Conservation (phyloP, 1,140 invertebrate genomes). For the Protaetia brevitarsis region DNA sequence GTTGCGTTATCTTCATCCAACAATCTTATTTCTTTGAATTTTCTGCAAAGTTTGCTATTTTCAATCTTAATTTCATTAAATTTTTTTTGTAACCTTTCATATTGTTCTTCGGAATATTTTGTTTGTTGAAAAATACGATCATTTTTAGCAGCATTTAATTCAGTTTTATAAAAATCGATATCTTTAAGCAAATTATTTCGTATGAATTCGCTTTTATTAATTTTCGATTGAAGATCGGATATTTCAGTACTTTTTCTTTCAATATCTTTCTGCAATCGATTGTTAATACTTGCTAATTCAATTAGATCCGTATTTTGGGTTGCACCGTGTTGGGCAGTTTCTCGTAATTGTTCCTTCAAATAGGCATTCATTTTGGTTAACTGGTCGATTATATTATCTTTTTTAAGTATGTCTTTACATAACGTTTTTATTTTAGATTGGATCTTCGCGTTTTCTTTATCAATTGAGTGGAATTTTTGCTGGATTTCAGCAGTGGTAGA, state of each 20-base stretch:
- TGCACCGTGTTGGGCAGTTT: background rate
- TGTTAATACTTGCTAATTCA: slow-evolving; percentile 11
- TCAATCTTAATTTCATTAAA: slow-evolving; percentile 1
- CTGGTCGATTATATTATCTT: background rate
- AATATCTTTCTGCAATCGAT: background rate
- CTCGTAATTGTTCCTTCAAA: background rate
- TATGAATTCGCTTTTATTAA: slow-evolving; percentile 9
- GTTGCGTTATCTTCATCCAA: background rate
- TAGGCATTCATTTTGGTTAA: background rate
- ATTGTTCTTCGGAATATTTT: background rate
- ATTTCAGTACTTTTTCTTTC: slow-evolving; percentile 2
- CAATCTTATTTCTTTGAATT: slow-evolving; percentile 5
- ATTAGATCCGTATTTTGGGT: slow-evolving; percentile 5
- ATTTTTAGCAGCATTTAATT: background rate
- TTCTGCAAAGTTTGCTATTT: background rate
- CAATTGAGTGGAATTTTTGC: background rate
- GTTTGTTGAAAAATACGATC: background rate
- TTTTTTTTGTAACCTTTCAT: slow-evolving; percentile 17
- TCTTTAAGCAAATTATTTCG: slow-evolving; percentile 19
- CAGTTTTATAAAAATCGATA: slow-evolving; percentile 18
- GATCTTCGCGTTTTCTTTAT: background rate
- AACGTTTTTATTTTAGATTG: background rate
- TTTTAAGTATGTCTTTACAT: background rate
- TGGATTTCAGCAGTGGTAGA: background rate
- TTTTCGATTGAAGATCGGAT: background rate